phyloP scores from a whole-genome alignment of 2,888 invertebrate species.

The Cryptosula pallasiana region DNA sequence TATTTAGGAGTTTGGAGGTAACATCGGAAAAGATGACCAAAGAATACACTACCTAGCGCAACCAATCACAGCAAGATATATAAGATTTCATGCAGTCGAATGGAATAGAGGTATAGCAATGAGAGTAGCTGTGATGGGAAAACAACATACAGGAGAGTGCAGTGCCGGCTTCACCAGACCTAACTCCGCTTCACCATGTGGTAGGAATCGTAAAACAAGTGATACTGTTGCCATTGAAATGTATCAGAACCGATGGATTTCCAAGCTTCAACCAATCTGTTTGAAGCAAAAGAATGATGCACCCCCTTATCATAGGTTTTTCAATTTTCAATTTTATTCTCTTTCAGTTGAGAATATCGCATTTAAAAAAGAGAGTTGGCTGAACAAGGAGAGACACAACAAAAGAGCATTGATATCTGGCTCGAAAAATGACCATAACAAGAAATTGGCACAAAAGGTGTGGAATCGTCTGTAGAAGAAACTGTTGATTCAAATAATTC shows the following conservation, averaged over 20 bases:
- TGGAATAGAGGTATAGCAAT: slow-evolving; percentile 57
- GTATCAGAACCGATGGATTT: no score
- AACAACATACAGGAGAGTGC: slow-evolving; percentile 55
- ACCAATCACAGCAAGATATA: slow-evolving; percentile 56
- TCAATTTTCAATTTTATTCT: no score
- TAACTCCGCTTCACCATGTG: slow-evolving; percentile 56
- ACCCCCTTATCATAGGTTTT: no score
- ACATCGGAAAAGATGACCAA: slow-evolving; percentile 56
- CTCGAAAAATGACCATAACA: background rate
- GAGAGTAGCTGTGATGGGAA: slow-evolving; percentile 56
- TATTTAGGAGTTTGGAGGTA: slow-evolving; percentile 56
- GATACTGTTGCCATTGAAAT: no score
- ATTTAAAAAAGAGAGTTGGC: slow-evolving; percentile 56
- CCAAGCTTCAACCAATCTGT: no score
- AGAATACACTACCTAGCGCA: slow-evolving; percentile 56
- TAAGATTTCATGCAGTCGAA: slow-evolving; percentile 56
- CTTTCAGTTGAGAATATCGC: slow-evolving; percentile 57
- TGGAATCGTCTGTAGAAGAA: background rate
- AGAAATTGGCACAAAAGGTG: slow-evolving; percentile 21
- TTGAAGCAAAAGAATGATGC: no score
- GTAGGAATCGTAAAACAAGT: slow-evolving; percentile 42
- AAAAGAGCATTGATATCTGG: slow-evolving; percentile 1
- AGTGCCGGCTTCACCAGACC: slow-evolving; percentile 56
- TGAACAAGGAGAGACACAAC: slow-evolving; percentile 56
- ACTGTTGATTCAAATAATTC: background rate